Evolutionary conservation across 2,888 invertebrate genomes (phyloP).

Genomic region (Seira musarum): DNA sequence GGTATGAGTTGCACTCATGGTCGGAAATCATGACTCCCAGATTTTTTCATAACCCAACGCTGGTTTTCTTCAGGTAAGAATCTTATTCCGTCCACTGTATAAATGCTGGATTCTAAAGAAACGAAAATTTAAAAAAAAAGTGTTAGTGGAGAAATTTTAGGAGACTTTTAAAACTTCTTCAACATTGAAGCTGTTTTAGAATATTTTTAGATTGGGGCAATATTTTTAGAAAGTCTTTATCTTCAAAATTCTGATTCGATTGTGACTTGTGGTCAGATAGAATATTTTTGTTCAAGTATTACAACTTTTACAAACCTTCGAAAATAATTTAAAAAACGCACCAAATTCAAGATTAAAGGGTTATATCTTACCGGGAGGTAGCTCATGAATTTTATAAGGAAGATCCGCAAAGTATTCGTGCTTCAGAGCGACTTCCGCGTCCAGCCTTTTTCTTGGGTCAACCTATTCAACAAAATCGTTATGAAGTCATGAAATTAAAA

Average conservation of each 20-base stretch:
- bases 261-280: no score
- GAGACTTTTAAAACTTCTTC: conserved; percentile 1
- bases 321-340: conserved; percentile 41
- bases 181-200: no score
- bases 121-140: conserved; percentile 71
- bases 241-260: no score
- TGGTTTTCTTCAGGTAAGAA: conserved; percentile 82
- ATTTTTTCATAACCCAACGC: conserved; percentile 67
- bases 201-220: no score
- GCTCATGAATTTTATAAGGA: conserved; percentile 89
- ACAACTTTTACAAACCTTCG: not conserved
- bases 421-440: conserved; percentile 88
- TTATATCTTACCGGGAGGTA: conserved; percentile 96
- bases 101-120: conserved; percentile 93
- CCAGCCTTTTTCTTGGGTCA: conserved; percentile 88
- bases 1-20: conserved; percentile 64
- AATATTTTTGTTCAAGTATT: conserved; percentile 1
- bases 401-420: conserved; percentile 94
- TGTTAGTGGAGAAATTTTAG: no score
- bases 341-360: no score
- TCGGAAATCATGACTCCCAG: conserved; percentile 69
- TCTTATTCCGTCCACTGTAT: conserved; percentile 93
- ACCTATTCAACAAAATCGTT: conserved; percentile 75
- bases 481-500: not conserved
- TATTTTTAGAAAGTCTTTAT: no score